Evolutionary conservation across 1,140 invertebrate genomes (phyloP), one percentile per base, ranked within the genome.

Genomic region (Drosophila pandora): DNA sequence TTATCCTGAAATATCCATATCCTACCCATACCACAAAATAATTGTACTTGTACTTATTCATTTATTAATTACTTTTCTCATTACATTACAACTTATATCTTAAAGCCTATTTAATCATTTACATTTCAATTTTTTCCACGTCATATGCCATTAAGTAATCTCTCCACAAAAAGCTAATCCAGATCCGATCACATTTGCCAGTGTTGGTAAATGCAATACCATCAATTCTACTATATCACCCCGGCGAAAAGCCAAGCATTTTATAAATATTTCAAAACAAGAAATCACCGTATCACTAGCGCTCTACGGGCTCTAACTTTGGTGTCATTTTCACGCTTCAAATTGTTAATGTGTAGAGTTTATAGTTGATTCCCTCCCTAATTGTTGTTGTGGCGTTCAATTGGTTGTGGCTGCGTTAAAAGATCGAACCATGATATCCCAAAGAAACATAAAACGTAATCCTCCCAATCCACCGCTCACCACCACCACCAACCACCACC

Each of bases 301-400:
- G 79, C 68, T 88, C 83, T 83, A 83, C 79, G 83, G 79, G 79
- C 68, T 83, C 76, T 88, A 89, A 88, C 63, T 83, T 70, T 89
- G 84, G 83, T 88, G 83, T 88, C 83, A 88, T 88, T 88, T 83
- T 88, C 84, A 88, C 79, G 83, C 83, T 88, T 89, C 76, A 63
- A 87, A 71, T 63, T 55, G 39, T 53, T 69, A 73, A 58, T 83
- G 23, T 73, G 41, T 73, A 71, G 56, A 78, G 61, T 49, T 71
- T 57, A 69, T 60, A 47, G 17, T 69, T 71, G 50, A 52, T 60
- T 43, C 43, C 43, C 68, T 30, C 7, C 52, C 32, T 81, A 78
- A 59, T 64, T 74, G 53, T 79, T 64, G 53, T 78, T 82, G 79
- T 84, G 82, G 61, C 64, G 78, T 81, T 87, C 64, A 62, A 50